A percentile compares a stretch with the other conserved stretches of the same genome.
These are phyloP conservation scores for Chloropsis hardwickii DNA, from an alignment of 2,113 vertebrate genomes.

Conservation along the genomic window DNA sequence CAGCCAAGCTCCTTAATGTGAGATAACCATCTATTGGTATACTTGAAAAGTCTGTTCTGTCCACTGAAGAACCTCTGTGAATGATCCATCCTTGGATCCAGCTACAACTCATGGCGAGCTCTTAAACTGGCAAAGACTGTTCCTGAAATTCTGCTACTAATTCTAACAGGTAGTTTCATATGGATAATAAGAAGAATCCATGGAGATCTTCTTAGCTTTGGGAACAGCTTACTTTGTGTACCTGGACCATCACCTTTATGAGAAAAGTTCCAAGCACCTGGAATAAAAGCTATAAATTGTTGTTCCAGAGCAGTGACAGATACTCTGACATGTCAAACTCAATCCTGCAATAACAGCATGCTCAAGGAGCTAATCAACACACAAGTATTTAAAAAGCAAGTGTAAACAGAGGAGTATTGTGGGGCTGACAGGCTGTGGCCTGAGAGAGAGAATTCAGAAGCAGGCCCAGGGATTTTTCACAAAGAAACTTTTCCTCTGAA, in stretches of 20 bases:
- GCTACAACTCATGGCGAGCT: accelerated
- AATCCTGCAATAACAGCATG: background rate
- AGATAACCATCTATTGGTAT: background rate
- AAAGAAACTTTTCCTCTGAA: no score
- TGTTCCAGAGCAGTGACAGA: background rate
- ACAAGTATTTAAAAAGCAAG: background rate
- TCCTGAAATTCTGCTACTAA: background rate
- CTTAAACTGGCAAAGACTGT: background rate
- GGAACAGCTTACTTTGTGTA: background rate
- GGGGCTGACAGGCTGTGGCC: no score
- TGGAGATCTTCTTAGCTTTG: background rate
- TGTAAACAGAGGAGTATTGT: background rate
- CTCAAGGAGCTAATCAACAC: background rate
- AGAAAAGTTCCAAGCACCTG: background rate
- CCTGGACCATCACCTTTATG: background rate
- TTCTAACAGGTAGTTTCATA: background rate
- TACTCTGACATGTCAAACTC: background rate
- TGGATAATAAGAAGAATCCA: background rate
- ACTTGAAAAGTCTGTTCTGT: background rate
- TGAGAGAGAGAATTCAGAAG: no score
- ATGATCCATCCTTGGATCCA: background rate
- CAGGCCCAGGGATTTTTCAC: no score
- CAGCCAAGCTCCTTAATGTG: background rate
- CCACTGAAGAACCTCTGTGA: background rate
- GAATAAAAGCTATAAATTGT: background rate